Base-by-base conservation (phyloP, 92 coral and sea anemone species). In the Bergia puertoricense region DNA sequence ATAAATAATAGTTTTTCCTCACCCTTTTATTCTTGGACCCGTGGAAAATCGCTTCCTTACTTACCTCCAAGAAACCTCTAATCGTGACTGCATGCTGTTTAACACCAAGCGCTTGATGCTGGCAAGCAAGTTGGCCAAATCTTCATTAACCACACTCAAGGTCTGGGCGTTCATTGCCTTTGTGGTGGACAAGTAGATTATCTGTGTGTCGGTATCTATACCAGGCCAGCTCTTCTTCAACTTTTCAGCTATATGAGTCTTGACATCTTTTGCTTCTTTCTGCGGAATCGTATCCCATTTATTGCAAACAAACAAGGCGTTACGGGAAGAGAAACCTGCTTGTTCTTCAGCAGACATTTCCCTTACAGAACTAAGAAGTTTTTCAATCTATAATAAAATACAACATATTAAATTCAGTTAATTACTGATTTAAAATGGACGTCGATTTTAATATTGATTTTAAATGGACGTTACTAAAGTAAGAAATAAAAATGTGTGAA, bases 121-220 rank as follows among this genome's bases (percentile, higher is more conserved):
- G 50, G 65, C 41, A 37, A 86, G 57, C 40, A 86, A 42, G 18
- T 15, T 38, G 4, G 20, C 83, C 16, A 86, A 86, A 22, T 76
- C 82, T 11, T 76, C 83, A 86, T 48, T 54, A 18, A 51, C 42
- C 3, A 67, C 22, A 7, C 81, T 76, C 23, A 18, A 54, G 15
- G 9, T 18, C 48, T 76, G 73, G 2, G 83, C 67, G 44, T 0
- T 16, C 54, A 23, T 46, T 20, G 89, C 89, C 15, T 76, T 44
- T 57, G 81, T 86, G 9, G 81, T 77, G 38, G 89, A 86, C 37
- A 86, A 14, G 44, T 86, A 77, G 30, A 86, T 57, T 45, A 86
- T 51, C 82, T 86, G 89, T 8, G 76, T 59, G 40, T 43, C 41
- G 51, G 51, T 46, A 46, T 46, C 51, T 46, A 46, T 46, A 7